A percentile compares a stretch with the other conserved stretches of the same genome.
Evolutionary conservation across 2,113 vertebrate genomes (phyloP).

Genomic region (Pogona vitticeps): DNA sequence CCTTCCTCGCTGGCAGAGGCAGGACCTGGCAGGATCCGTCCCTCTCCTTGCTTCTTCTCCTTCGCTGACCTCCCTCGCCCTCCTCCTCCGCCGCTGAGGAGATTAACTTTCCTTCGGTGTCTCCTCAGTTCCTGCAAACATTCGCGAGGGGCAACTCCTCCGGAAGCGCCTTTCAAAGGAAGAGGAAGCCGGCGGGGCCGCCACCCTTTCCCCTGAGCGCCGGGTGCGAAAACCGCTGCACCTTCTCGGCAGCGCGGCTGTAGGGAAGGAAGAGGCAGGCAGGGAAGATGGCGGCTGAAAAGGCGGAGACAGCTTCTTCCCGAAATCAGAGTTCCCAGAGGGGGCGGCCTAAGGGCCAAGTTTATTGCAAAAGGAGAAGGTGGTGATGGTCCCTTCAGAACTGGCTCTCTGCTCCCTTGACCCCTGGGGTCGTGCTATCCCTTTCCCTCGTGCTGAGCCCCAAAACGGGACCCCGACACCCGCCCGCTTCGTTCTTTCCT

Average conservation of each 20-base stretch:
- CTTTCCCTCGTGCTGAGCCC: neutral
- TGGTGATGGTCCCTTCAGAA: neutral
- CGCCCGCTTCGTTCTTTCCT: neutral
- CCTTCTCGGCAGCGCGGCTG: neutral
- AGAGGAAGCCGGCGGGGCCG: neutral
- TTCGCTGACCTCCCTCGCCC: no score
- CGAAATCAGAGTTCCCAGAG: neutral
- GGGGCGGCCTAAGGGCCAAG: neutral
- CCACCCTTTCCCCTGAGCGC: neutral
- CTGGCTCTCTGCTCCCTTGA: no score
- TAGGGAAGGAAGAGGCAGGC: no score
- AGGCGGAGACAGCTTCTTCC: no score
- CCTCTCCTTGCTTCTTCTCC: no score
- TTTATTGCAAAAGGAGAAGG: neutral
- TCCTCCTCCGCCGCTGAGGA: no score
- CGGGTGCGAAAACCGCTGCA: no score
- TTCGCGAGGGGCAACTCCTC: neutral
- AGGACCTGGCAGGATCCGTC: neutral
- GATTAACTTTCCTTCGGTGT: neutral
- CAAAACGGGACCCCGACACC: no score
- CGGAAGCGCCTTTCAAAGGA: neutral
- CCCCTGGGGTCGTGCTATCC: no score
- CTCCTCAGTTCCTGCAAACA: neutral
- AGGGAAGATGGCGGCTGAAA: neutral
- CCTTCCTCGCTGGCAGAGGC: no score